Percentiles rank a stretch among this genome's conserved stretches.
Conservation (phyloP, 2,797 vertebrate species). For the Dendrocincla fuliginosa region DNA sequence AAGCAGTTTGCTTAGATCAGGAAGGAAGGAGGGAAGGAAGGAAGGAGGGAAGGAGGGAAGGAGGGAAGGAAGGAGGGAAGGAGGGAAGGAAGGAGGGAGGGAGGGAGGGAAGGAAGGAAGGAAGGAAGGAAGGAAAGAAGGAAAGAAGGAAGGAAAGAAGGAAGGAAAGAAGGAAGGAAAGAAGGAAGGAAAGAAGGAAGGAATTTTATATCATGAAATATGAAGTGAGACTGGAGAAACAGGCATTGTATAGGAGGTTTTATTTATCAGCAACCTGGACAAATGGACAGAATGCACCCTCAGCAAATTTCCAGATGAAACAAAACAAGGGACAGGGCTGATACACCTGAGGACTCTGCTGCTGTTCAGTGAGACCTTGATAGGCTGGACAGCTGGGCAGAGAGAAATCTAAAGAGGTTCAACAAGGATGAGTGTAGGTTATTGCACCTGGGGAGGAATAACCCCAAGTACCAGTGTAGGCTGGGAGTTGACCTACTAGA, state of each 20-base stretch:
- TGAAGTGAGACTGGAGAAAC: background rate
- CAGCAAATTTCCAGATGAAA: background rate
- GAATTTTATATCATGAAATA: background rate
- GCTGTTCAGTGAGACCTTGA: background rate
- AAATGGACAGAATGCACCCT: background rate
- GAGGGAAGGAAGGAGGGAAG: background rate
- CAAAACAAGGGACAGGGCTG: background rate
- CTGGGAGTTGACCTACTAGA: background rate
- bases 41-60: no score
- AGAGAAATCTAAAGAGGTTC: background rate
- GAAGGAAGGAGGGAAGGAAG: background rate
- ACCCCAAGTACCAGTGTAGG: background rate
- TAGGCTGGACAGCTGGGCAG: background rate
- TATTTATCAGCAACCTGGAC: background rate
- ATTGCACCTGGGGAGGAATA: background rate
- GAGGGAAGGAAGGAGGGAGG: background rate
- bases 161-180: no score
- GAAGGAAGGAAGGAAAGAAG: no score
- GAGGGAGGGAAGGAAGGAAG: no score
- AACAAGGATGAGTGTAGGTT: background rate
- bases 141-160: no score
- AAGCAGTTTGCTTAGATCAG: background rate
- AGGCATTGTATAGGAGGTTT: background rate
- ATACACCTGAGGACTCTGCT: background rate
- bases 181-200: background rate